Evolutionary conservation across 1,140 invertebrate species (phyloP).

Genomic region (Drosophila navojoa): DNA sequence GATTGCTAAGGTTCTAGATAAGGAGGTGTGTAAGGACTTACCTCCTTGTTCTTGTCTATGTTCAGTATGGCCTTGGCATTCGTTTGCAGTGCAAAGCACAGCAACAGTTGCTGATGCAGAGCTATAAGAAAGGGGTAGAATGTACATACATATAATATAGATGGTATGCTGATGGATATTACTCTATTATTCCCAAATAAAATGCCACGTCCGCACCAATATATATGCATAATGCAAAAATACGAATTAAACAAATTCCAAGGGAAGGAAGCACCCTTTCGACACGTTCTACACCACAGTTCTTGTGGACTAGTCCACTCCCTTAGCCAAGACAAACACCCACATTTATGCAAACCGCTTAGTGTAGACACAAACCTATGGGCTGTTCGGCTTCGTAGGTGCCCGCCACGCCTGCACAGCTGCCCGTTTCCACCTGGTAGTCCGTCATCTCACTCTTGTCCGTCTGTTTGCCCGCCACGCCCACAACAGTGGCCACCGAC

Average conservation of each 20-base stretch:
- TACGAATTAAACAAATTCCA: not conserved
- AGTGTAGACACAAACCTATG: conserved; percentile 49
- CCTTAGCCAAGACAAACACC: not conserved
- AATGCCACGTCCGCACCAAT: too few species aligned
- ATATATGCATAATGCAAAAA: not conserved
- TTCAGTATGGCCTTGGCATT: conserved; percentile 87
- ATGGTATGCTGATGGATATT: not conserved
- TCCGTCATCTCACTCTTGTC: conserved; percentile 64
- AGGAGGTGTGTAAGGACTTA: conserved; percentile 27
- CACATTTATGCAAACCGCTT: not conserved
- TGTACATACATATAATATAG: too few species aligned
- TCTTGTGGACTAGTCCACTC: not conserved
- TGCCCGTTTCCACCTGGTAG: conserved; percentile 72
- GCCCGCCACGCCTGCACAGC: conserved; percentile 62
- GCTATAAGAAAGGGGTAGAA: conserved; percentile 61
- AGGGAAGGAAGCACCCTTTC: too few species aligned
- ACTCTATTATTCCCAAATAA: too few species aligned
- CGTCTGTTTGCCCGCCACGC: conserved; percentile 4
- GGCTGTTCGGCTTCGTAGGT: conserved; percentile 74
- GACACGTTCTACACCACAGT: not conserved
- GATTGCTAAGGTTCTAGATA: too few species aligned
- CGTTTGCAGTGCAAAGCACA: conserved; percentile 84
- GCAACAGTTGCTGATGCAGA: conserved; percentile 79
- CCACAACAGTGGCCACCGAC: conserved; percentile 6
- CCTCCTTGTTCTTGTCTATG: conserved; percentile 84